Percentiles rank a stretch among this genome's conserved stretches.
Evolutionary conservation across 1,140 invertebrate species (phyloP).

Genomic region (Heliconius eleuchia): DNA sequence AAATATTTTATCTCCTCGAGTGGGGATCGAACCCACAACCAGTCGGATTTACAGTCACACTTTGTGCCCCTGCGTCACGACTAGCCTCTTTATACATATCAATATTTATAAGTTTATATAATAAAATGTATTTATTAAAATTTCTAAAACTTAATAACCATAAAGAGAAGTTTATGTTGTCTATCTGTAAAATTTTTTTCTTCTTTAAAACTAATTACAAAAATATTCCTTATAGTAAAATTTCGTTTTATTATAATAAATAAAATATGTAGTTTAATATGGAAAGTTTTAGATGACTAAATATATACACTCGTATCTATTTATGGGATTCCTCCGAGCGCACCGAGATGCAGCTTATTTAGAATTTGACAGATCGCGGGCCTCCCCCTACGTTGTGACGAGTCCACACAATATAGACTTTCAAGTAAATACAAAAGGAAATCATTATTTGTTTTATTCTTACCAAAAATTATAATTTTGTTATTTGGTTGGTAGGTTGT

Average conservation of each 20-base stretch:
- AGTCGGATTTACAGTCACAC: too few relatives aligned
- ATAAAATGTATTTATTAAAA: too few relatives aligned
- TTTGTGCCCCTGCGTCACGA: too few relatives aligned
- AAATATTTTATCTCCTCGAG: too few relatives aligned
- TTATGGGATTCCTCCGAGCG: neutral
- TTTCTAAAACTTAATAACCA: too few relatives aligned
- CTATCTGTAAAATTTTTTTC: too few relatives aligned
- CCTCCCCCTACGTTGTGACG: conserved; percentile 48
- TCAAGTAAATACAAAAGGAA: conserved; percentile 9
- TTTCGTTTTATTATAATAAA: neutral
- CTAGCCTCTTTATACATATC: too few relatives aligned
- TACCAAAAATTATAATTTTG: too few relatives aligned
- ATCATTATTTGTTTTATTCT: neutral
- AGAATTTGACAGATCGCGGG: conserved; percentile 51
- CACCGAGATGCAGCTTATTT: conserved; percentile 32
- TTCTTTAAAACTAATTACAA: neutral
- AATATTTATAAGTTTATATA: too few relatives aligned
- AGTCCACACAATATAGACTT: conserved; percentile 45
- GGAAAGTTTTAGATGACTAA: neutral
- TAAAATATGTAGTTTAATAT: neutral
- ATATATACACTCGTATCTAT: neutral
- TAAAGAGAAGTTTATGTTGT: too few relatives aligned
- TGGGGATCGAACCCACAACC: too few relatives aligned
- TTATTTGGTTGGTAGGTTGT: too few relatives aligned
- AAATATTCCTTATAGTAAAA: neutral